Evolutionary conservation across 2,113 vertebrate species (phyloP), one percentile per base, ranked within the genome.

Genomic region (Sinosuthora webbiana): DNA sequence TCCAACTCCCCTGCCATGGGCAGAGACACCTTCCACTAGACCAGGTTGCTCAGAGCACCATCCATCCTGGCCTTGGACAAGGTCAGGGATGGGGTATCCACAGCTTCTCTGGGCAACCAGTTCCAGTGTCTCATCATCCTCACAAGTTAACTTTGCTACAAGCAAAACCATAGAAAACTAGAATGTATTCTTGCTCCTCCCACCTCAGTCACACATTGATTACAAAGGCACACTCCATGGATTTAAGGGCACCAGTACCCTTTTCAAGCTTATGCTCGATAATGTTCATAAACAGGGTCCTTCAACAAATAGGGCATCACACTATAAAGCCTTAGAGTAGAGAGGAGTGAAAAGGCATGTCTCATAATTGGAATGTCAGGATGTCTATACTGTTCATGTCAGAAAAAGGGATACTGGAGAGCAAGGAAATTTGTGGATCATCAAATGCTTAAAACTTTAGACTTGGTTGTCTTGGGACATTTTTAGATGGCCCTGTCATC

Each of bases 141-240:
- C 57, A 33, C 71, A 95, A 94, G 23, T 95, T 94, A 86, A 83
- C 41, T 93, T 93, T 92, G 75, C 57, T 93, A 57, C 42, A 65
- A 70, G 35, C 13, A 88, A 84, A 91, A 53, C n/a, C 35, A 47
- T 35, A 53, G 18, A 69, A 87, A 91, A 90, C 73, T 73, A 87
- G 35, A 84, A 90, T 71, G 31, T 53, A 23, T 31, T 49, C 45
- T 71, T 87, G 41, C 6, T 69, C 53, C 10, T 62, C 24, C 23
- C 7, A 11, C 15, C n/a, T 76, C 27, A 19, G 7, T 30, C 0
- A 0, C 11, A 49, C 33, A 27, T 8, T 15, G 15, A 73, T 83
- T 87, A 64, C 56, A 60, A 63, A 60, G 53, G 24, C 10, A 53
- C 3, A 0, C 10, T 31, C 22, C 15, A 9, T 4, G 35, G n/a